Evolutionary conservation across 2,888 invertebrate genomes (phyloP).

Genomic region (Acleris emargana): DNA sequence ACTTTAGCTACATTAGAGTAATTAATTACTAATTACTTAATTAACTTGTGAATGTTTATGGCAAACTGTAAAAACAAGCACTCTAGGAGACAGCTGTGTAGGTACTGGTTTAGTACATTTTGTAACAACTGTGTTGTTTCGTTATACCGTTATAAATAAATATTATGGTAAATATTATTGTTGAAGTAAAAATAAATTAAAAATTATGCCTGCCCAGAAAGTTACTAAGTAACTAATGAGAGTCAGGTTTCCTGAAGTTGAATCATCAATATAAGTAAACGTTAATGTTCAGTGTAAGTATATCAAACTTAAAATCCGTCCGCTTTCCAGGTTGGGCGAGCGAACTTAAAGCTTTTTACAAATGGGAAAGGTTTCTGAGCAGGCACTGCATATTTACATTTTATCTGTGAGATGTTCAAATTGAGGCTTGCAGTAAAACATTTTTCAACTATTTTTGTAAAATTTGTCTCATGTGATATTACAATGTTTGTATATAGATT

Average conservation of each 20-base stretch:
- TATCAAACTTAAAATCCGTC: constrained; percentile 22
- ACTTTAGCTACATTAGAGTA: constrained; percentile 33
- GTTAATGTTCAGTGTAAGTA: constrained; percentile 3
- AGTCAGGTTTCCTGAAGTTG: neutral
- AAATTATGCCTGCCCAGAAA: constrained; percentile 32
- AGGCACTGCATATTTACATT: constrained; percentile 36
- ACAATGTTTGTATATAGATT: constrained; percentile 26
- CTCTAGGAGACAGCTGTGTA: constrained; percentile 55
- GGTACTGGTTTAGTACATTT: constrained; percentile 74
- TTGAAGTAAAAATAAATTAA: constrained; percentile 24
- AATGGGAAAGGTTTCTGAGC: constrained; percentile 29
- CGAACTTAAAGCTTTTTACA: constrained; percentile 14
- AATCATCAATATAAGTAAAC: neutral
- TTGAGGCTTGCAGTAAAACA: constrained; percentile 32
- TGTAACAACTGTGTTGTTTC: constrained; percentile 81
- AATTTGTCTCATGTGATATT: constrained; percentile 36
- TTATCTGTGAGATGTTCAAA: constrained; percentile 31
- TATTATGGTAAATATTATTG: constrained; percentile 24
- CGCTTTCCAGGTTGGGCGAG: constrained; percentile 26
- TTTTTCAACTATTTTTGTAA: constrained; percentile 37
- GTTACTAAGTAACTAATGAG: constrained; percentile 4
- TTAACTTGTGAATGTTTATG: constrained; percentile 17
- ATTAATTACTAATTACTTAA: constrained; percentile 30
- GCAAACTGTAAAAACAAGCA: constrained; percentile 36
- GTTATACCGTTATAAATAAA: constrained; percentile 37